phyloP scores from a whole-genome alignment of 35 echinoderm and acorn worm genomes.

The Eucidaris tribuloides region DNA sequence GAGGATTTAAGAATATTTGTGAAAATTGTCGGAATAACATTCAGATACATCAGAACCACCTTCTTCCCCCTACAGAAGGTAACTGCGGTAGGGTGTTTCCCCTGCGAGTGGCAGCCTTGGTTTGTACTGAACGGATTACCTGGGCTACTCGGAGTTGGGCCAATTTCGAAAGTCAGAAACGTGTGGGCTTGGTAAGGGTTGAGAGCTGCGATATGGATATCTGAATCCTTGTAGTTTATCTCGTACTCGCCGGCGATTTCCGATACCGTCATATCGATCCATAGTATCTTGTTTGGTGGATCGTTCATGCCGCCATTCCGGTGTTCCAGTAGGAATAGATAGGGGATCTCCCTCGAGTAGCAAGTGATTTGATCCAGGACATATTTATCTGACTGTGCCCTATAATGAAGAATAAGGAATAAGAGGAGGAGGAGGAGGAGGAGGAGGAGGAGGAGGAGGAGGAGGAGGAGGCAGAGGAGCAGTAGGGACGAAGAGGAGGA shows the following conservation, averaged over 20 bases:
- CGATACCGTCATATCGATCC: conserved; percentile 62
- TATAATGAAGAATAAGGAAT: too few species aligned
- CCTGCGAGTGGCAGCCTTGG: too few species aligned
- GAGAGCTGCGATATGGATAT: conserved; percentile 43
- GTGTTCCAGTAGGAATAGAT: conserved; percentile 76
- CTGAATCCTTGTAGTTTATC: conserved; percentile 22
- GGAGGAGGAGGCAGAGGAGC: too few species aligned
- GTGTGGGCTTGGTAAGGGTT: conserved; percentile 41
- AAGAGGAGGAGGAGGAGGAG: too few species aligned
- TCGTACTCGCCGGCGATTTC: conserved; percentile 74
- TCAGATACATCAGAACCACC: too few species aligned
- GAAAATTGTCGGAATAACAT: too few species aligned
- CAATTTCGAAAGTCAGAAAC: conserved; percentile 40
- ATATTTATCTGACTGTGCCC: conserved; percentile 67
- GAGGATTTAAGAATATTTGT: too few species aligned
- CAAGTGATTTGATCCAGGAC: conserved; percentile 77
- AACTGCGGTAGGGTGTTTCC: too few species aligned
- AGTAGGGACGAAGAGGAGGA: too few species aligned
- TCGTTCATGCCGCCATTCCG: conserved; percentile 62
- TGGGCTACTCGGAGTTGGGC: background rate
- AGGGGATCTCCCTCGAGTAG: conserved; percentile 81
- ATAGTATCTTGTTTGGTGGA: conserved; percentile 77
- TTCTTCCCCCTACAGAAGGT: too few species aligned
- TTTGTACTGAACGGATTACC: too few species aligned
- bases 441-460: too few species aligned